Evolutionary conservation across 2,113 vertebrate genomes (phyloP).

Genomic region (Saimiri boliviensis): DNA sequence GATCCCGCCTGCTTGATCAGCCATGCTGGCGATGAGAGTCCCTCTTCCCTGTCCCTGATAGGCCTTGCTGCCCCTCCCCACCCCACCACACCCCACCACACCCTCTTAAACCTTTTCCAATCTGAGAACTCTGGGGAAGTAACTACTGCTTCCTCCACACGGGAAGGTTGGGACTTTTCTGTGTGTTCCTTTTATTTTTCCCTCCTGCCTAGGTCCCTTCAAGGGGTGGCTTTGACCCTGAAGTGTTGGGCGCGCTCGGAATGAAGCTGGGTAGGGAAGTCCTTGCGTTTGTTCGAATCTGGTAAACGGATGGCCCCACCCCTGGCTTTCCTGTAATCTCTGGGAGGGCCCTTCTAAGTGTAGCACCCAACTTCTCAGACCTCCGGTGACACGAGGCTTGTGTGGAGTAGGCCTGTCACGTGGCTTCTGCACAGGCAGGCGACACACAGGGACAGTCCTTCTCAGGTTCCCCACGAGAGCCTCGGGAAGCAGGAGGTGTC

Average conservation of each 20-base stretch:
- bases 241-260: not conserved
- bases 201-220: not conserved
- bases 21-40: not conserved
- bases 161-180: not conserved
- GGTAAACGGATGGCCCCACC: no score
- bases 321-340: not conserved
- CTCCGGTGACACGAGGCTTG: no score
- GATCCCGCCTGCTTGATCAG: not conserved
- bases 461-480: not conserved
- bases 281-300: not conserved
- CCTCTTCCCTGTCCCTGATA: not conserved
- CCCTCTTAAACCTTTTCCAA: not conserved
- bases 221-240: not conserved
- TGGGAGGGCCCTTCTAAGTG: no score
- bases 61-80: no score
- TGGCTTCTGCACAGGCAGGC: not conserved
- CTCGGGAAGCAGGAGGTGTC: not conserved
- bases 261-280: not conserved
- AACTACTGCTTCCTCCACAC: not conserved
- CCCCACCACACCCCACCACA: not conserved
- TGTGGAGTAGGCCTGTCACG: not conserved
- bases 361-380: no score
- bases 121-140: not conserved
- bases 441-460: rapidly evolving
- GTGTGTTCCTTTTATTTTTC: not conserved